A percentile compares a stretch with the other conserved stretches of the same genome.
phyloP scores from a whole-genome alignment of 2,888 invertebrate species.

The Rotaria socialis region DNA sequence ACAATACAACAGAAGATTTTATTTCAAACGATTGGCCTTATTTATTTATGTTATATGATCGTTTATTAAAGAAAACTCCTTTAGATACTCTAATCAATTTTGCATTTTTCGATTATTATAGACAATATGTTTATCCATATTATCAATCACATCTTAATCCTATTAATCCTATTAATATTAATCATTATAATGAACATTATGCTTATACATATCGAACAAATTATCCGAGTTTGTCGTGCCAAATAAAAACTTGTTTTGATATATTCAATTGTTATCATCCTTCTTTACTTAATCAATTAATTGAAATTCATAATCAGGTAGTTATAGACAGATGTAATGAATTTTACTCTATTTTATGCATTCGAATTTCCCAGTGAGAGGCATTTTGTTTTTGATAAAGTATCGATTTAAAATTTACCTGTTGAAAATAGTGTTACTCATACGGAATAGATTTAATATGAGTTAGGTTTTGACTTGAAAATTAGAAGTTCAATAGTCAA shows the following conservation, averaged over 20 bases:
- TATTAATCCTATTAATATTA: neutral
- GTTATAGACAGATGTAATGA: neutral
- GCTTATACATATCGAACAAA: neutral
- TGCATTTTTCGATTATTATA: neutral
- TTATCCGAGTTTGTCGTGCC: neutral
- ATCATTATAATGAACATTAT: neutral
- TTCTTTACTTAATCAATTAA: neutral
- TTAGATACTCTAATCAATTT: neutral
- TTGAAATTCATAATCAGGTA: neutral
- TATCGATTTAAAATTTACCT: too few relatives aligned
- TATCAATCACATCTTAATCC: neutral
- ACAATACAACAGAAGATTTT: neutral
- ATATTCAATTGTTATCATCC: constrained; percentile 16
- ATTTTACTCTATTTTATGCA: neutral
- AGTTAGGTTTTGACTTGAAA: too few relatives aligned
- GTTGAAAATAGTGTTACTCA: too few relatives aligned
- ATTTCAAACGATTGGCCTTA: neutral
- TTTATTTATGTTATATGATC: neutral
- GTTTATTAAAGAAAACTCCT: neutral
- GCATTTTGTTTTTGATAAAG: too few relatives aligned
- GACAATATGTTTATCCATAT: neutral
- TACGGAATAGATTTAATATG: too few relatives aligned
- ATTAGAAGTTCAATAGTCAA: too few relatives aligned
- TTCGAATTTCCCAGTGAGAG: too few relatives aligned
- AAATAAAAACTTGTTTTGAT: neutral